Evolutionary conservation across 2,113 vertebrate genomes (phyloP).

Genomic region (Gopherus flavomarginatus): DNA sequence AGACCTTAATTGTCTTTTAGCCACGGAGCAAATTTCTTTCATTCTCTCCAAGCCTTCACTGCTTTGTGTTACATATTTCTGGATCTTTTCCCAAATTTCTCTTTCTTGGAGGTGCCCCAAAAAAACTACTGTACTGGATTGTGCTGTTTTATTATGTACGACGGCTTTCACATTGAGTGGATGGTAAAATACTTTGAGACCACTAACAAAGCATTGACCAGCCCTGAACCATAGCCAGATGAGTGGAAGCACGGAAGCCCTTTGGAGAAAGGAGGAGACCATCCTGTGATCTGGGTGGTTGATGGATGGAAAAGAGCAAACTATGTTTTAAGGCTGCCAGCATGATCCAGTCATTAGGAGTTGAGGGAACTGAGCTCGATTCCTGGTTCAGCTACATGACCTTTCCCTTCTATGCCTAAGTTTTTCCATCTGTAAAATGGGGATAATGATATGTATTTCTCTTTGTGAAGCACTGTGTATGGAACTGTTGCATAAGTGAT

Average conservation of each 20-base stretch:
- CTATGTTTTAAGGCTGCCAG: neutral
- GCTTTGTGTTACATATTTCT: neutral
- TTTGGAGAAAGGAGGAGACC: neutral
- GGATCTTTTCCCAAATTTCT: neutral
- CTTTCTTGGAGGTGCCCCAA: neutral
- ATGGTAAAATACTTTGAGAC: neutral
- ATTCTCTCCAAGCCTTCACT: neutral
- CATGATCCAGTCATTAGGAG: neutral
- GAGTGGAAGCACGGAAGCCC: neutral
- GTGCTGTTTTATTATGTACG: neutral
- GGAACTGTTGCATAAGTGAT: neutral
- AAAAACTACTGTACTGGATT: accelerated
- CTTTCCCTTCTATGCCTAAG: neutral
- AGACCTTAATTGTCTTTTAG: neutral
- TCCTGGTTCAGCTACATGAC: neutral
- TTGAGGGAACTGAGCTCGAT: neutral
- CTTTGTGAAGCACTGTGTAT: neutral
- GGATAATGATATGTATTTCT: neutral
- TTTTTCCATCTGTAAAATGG: neutral
- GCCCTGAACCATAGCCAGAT: neutral
- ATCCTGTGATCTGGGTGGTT: neutral
- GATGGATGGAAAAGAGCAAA: neutral
- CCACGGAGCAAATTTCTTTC: neutral
- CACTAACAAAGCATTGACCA: neutral
- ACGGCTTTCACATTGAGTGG: neutral